Conservation (phyloP, 1,140 invertebrate species). For the Drosophila kohkoa region DNA sequence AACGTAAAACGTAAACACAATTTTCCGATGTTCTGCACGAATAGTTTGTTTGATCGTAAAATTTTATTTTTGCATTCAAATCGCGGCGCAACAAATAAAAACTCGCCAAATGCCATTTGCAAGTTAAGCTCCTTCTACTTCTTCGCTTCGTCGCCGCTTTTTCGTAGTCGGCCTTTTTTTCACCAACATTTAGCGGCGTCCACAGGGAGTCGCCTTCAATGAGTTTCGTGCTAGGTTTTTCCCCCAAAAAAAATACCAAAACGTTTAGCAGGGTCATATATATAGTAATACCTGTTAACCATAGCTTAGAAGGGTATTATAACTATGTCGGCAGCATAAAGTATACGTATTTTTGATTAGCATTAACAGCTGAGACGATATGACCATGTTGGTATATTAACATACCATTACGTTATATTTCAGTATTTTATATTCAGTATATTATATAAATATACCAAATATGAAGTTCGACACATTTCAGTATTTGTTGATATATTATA, state of each 20-base stretch:
- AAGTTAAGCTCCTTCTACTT: slow-evolving; percentile 30
- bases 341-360: too few species aligned
- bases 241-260: slow-evolving; percentile 4
- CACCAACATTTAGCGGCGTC: background rate
- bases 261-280: slow-evolving; percentile 24
- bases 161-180: background rate
- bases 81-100: slow-evolving; percentile 65
- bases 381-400: too few species aligned
- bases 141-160: slow-evolving; percentile 8
- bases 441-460: too few species aligned
- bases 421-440: too few species aligned
- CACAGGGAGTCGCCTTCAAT: slow-evolving; percentile 26
- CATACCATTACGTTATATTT: too few species aligned
- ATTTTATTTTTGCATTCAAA: slow-evolving; percentile 82
- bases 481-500: too few species aligned
- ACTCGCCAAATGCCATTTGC: slow-evolving; percentile 58
- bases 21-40: slow-evolving; percentile 81
- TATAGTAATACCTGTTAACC: too few species aligned
- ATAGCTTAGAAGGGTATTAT: too few species aligned
- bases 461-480: too few species aligned
- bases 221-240: slow-evolving; percentile 17
- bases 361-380: too few species aligned
- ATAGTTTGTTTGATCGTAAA: slow-evolving; percentile 82
- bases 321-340: too few species aligned
- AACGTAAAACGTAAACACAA: slow-evolving; percentile 79